These are phyloP conservation scores for Ophion obscuratus DNA, from an alignment of 2,888 invertebrate species.

Conservation along the genomic window DNA sequence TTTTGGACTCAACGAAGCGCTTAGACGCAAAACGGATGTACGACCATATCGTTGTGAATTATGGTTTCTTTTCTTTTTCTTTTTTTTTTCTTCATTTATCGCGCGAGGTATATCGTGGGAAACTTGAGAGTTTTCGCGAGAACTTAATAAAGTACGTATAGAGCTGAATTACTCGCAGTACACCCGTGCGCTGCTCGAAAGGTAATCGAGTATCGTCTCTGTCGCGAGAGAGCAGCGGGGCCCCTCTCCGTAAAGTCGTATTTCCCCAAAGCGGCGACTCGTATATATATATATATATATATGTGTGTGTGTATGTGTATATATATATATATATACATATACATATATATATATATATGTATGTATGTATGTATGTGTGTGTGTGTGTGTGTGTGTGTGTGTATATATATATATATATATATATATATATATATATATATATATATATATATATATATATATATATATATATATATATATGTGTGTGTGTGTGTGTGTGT, in stretches of 20 bases:
- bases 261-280: slow-evolving; percentile 53
- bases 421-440: no score
- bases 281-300: slow-evolving; percentile 26
- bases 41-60: neutral
- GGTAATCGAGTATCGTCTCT: slow-evolving; percentile 62
- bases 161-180: slow-evolving; percentile 42
- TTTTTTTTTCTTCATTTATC: neutral
- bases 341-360: no score
- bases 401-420: no score
- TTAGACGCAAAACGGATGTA: neutral
- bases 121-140: slow-evolving; percentile 46
- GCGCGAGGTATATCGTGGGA: slow-evolving; percentile 54
- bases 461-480: no score
- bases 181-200: slow-evolving; percentile 30
- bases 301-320: neutral
- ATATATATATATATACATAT: no score
- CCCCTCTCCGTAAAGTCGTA: slow-evolving; percentile 51
- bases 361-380: neutral
- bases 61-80: neutral
- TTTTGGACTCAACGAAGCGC: neutral
- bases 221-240: slow-evolving; percentile 30
- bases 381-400: neutral
- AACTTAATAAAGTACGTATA: slow-evolving; percentile 61
- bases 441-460: neutral
- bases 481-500: no score